These are phyloP conservation scores for Chironomus riparius DNA, from an alignment of 2,888 invertebrate genomes.

Conservation along the genomic window DNA sequence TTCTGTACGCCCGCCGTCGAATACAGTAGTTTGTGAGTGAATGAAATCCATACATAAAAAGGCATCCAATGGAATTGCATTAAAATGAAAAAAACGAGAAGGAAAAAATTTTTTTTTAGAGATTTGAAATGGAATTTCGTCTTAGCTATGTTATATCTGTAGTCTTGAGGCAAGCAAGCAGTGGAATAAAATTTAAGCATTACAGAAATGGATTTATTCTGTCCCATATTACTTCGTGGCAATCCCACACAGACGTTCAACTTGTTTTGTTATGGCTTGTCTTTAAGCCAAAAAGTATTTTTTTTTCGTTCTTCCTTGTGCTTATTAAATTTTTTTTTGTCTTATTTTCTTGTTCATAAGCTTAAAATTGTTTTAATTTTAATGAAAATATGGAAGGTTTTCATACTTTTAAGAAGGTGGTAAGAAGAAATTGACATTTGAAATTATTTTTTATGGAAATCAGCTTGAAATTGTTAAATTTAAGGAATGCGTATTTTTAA, in stretches of 20 bases:
- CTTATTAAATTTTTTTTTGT: neutral
- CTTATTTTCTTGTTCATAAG: neutral
- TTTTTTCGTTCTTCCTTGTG: neutral
- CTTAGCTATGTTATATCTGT: too few relatives aligned
- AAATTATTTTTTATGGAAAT: too few relatives aligned
- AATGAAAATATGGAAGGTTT: too few relatives aligned
- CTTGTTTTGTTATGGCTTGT: too few relatives aligned
- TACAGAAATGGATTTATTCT: neutral
- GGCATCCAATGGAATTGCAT: neutral
- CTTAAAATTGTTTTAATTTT: too few relatives aligned
- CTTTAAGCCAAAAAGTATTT: neutral
- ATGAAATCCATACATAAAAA: slow-evolving; percentile 30
- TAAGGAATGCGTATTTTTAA: too few relatives aligned
- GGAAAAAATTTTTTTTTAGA: slow-evolving; percentile 2
- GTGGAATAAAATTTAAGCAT: neutral
- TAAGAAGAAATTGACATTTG: too few relatives aligned
- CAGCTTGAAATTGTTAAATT: too few relatives aligned
- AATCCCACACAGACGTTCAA: neutral
- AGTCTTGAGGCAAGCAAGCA: neutral
- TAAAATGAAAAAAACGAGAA: neutral
- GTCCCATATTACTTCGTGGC: neutral
- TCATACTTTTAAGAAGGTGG: too few relatives aligned
- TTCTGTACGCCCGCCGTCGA: slow-evolving; percentile 39
- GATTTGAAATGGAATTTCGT: slow-evolving; percentile 3
- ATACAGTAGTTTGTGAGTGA: too few relatives aligned